A percentile compares a stretch with the other conserved stretches of the same genome.
Conservation (phyloP, 1,140 invertebrate species). For the Chrysomallon squamiferum region DNA sequence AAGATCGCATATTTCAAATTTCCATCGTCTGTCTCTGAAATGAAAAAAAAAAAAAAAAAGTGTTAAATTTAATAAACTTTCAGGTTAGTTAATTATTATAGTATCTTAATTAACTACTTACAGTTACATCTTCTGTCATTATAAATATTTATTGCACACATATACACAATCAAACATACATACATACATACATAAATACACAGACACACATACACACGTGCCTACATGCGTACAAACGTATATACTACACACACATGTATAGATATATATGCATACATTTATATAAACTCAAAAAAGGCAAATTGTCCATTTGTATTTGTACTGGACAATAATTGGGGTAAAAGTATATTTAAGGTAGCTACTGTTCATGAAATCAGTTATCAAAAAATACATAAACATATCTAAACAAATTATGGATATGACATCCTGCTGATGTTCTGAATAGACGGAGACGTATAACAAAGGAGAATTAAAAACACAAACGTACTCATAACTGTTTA, state of each 20-base stretch:
- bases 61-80: not conserved
- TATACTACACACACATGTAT: too few relatives aligned
- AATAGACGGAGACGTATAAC: too few relatives aligned
- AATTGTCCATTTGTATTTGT: too few relatives aligned
- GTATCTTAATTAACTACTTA: not conserved
- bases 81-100: not conserved
- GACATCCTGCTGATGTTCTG: too few relatives aligned
- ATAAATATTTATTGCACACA: not conserved
- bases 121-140: not conserved
- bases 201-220: not conserved
- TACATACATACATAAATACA: not conserved
- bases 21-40: not conserved
- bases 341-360: too few relatives aligned
- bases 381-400: too few relatives aligned
- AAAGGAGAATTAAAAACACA: too few relatives aligned
- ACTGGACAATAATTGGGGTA: too few relatives aligned
- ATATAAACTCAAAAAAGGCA: too few relatives aligned
- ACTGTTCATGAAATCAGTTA: too few relatives aligned
- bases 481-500: slow-evolving; percentile 10
- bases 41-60: not conserved
- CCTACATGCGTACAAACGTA: not conserved
- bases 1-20: slow-evolving; percentile 1
- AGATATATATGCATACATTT: too few relatives aligned
- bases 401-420: too few relatives aligned
- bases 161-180: not conserved